phyloP scores from a whole-genome alignment of 2,797 vertebrate genomes.

The Darevskia mixta region DNA sequence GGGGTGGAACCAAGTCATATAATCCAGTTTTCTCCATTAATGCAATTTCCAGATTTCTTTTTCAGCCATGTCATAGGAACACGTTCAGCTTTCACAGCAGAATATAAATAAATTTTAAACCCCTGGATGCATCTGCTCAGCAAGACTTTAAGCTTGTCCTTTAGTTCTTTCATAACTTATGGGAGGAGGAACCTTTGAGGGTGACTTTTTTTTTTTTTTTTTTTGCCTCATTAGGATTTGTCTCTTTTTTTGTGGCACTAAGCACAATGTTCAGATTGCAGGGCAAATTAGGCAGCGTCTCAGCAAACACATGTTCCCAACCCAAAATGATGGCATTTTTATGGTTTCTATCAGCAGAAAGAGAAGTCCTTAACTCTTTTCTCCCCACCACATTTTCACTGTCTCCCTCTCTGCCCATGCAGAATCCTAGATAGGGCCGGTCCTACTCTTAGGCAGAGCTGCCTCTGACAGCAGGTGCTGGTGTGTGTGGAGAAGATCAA shows the following conservation, averaged over 20 bases:
- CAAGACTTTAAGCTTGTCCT: neutral
- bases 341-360: neutral
- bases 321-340: neutral
- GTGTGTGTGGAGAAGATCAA: too few species aligned
- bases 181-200: neutral
- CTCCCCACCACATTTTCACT: neutral
- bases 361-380: neutral
- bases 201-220: neutral
- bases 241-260: neutral
- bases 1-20: neutral
- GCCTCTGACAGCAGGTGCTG: too few species aligned
- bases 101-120: neutral
- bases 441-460: too few species aligned
- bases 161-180: neutral
- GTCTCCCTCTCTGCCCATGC: neutral
- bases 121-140: too few species aligned
- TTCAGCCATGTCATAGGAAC: neutral
- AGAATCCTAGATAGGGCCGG: too few species aligned
- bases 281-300: neutral
- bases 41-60: neutral
- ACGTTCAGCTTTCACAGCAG: neutral
- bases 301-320: neutral
- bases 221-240: too few species aligned
- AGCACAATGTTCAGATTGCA: neutral
- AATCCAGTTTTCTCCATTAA: neutral